phyloP scores from a whole-genome alignment of 30 jellyfish, hydroid and myxozoan species.

The Aurelia sp. region DNA sequence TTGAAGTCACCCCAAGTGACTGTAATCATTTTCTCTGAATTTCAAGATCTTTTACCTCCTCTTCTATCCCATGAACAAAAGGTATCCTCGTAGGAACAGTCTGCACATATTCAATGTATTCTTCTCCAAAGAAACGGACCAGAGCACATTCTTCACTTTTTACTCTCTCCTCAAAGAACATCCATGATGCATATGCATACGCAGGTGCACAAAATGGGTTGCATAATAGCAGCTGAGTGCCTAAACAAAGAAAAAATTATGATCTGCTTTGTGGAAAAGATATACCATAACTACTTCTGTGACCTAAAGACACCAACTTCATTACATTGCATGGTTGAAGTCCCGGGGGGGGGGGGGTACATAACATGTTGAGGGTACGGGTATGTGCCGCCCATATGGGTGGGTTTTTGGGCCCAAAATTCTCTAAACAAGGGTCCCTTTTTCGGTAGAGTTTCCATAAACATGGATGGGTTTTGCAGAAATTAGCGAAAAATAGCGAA shows the following conservation, averaged over 20 bases:
- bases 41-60: conserved; percentile 38
- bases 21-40: background rate
- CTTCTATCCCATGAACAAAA: conserved; percentile 78
- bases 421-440: no score
- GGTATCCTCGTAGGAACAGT: conserved; percentile 90
- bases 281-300: no score
- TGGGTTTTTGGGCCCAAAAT: no score
- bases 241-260: conserved; percentile 17
- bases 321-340: no score
- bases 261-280: no score
- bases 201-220: conserved; percentile 91
- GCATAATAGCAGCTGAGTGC: conserved; percentile 84
- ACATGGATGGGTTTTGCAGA: no score
- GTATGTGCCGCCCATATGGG: no score
- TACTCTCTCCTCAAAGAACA: conserved; percentile 84
- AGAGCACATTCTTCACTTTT: conserved; percentile 82
- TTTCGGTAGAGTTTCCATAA: no score
- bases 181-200: conserved; percentile 89
- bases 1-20: background rate
- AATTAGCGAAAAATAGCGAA: no score
- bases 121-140: conserved; percentile 92
- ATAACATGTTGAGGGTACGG: no score
- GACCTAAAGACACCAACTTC: no score
- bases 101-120: conserved; percentile 72
- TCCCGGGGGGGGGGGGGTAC: no score